Base-by-base conservation (phyloP, 2,888 invertebrate genomes). In the Agrilus cyanescens region DNA sequence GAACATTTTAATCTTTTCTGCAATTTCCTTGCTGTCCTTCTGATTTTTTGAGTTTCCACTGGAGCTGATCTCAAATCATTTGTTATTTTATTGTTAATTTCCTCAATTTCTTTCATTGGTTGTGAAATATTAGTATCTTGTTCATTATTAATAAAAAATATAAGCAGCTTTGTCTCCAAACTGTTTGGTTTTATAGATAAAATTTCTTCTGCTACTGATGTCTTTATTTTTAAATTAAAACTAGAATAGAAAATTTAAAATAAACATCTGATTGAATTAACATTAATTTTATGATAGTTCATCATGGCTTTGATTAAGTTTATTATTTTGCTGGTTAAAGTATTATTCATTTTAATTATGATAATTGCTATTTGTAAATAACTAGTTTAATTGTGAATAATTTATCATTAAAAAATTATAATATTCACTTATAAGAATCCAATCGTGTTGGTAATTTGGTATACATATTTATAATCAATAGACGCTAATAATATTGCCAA, bases 51-150 rank as follows among this genome's bases (percentile, higher is more conserved):
- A n/a, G 70, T 55, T 7, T 70, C 63, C 32, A 69, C 56, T n/a
- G 6, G 7, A 20, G 20, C 5, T 7, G 20, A 20, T 20, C 7
- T 20, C 7, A 20, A 20, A 20, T 20, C 6, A 20, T 20, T 20
- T 20, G 20, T 20, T 20, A 20, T 20, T 34, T 68, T 63, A 37
- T 68, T 54, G 54, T 75, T 73, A 13, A 77, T 53, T 38, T 70
- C 61, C 51, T 70, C 68, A 4, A 77, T 54, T 33, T 68, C 60
- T 53, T 76, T 69, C 59, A 76, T 73, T 12, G 76, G 75, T 50
- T 74, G 73, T 4, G 53, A 48, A 32, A 40, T 20, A 41, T 34
- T 18, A 5, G 40, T 36, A 5, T 25, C 30, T 29, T 39, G 15
- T 20, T 40, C 15, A 39, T 53, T 53, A 32, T 54, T 34, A 14